These are phyloP conservation scores for Dolichomitus sp. DNA, from an alignment of 2,888 invertebrate genomes.

Conservation along the genomic window DNA sequence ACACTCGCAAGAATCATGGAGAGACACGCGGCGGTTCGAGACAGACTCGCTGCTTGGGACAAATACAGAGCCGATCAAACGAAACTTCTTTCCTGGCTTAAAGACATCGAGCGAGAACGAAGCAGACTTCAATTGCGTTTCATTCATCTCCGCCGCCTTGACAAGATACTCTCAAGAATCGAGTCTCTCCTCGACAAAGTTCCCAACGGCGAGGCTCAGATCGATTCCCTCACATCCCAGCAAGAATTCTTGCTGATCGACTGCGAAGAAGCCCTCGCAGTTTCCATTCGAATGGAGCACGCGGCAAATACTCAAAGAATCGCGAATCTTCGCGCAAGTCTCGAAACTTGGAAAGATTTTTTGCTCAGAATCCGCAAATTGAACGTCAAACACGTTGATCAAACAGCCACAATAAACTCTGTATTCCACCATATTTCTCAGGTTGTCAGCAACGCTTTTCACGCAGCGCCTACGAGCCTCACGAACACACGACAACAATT, in stretches of 20 bases:
- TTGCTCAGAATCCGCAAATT: conserved; percentile 90
- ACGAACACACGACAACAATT: conserved; percentile 90
- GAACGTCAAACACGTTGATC: conserved; percentile 89
- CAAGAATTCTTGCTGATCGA: conserved; percentile 90
- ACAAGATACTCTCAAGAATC: conserved; percentile 90
- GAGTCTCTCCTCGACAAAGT: conserved; percentile 90
- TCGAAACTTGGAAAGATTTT: conserved; percentile 94
- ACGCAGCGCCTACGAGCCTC: conserved; percentile 88
- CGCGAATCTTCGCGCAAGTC: conserved; percentile 92
- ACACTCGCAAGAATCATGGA: conserved; percentile 93
- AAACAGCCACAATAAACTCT: conserved; percentile 88
- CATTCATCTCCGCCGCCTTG: conserved; percentile 92
- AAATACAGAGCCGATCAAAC: conserved; percentile 91
- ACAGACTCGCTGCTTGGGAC: conserved; percentile 92
- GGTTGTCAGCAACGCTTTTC: conserved; percentile 88
- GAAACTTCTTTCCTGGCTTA: conserved; percentile 92
- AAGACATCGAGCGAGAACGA: conserved; percentile 93
- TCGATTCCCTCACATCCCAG: conserved; percentile 89
- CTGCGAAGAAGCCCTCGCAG: conserved; percentile 92
- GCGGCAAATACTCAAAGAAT: conserved; percentile 92
- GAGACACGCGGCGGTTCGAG: conserved; percentile 91
- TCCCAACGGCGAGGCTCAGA: conserved; percentile 90
- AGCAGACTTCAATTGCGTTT: conserved; percentile 93
- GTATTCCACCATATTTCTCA: conserved; percentile 90
- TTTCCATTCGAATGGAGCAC: conserved; percentile 94